Evolutionary conservation across 1,140 invertebrate genomes (phyloP).

Genomic region (Macrotrachela quadricornifera): DNA sequence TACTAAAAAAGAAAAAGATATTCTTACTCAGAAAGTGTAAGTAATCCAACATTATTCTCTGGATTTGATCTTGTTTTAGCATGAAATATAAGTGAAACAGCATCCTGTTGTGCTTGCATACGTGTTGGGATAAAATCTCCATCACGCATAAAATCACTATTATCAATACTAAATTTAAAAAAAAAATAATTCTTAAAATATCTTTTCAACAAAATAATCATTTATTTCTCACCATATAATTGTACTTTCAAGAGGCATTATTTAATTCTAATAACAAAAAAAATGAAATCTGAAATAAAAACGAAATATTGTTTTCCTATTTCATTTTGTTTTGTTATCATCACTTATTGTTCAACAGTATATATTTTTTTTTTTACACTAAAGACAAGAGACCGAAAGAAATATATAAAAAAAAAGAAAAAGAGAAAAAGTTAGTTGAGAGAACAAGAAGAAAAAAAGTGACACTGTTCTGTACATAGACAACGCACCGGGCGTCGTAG

Average conservation of each 20-base stretch:
- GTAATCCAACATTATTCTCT: conserved; percentile 91
- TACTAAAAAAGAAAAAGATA: background rate
- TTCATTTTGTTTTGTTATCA: background rate
- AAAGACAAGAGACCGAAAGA: no score
- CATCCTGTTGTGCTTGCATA: conserved; percentile 91
- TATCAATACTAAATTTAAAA: conserved; percentile 61
- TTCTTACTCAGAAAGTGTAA: conserved; percentile 72
- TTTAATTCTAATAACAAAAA: no score
- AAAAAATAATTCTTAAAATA: conserved; percentile 21
- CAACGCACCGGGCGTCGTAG: conserved; percentile 1
- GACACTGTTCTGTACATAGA: background rate
- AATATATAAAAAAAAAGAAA: no score
- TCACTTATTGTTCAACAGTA: no score
- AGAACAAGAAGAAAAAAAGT: no score
- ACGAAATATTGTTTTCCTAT: background rate
- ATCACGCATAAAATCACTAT: conserved; percentile 98
- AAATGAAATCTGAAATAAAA: background rate
- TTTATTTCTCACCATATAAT: background rate
- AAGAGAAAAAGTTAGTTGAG: no score
- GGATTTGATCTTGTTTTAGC: conserved; percentile 90
- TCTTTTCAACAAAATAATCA: conserved; percentile 1
- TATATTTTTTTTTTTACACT: no score
- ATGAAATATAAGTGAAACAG: conserved; percentile 84
- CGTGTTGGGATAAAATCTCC: conserved; percentile 90
- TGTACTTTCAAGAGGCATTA: background rate